These are phyloP conservation scores for Myotis daubentonii DNA, from an alignment of 2,797 vertebrate genomes.

Conservation along the genomic window DNA sequence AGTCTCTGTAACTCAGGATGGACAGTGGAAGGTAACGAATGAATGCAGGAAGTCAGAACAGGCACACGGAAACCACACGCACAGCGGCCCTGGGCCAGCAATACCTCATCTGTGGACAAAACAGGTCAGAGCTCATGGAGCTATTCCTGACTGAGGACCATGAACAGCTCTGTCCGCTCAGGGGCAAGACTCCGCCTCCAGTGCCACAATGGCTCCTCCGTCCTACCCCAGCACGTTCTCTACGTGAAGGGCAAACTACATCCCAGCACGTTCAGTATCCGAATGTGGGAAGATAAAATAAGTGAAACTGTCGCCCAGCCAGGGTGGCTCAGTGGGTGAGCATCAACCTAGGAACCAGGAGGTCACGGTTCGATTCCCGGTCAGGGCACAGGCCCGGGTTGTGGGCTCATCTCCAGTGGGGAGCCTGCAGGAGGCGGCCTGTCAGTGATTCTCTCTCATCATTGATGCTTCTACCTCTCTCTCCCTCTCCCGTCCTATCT, in stretches of 20 bases:
- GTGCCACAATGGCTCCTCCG: rapidly evolving
- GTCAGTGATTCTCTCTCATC: no score
- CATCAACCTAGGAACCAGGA: no score
- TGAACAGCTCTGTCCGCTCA: rapidly evolving
- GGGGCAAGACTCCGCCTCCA: neutral
- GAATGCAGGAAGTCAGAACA: neutral
- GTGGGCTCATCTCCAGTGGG: no score
- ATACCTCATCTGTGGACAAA: neutral
- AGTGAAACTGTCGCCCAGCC: neutral
- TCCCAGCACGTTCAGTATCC: neutral
- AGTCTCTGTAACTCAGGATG: neutral
- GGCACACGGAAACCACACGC: neutral
- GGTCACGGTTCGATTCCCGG: no score
- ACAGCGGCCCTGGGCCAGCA: neutral
- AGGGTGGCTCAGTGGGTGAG: no score
- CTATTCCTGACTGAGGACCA: neutral
- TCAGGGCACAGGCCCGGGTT: no score
- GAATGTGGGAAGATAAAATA: neutral
- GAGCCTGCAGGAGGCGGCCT: no score
- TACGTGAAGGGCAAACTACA: rapidly evolving
- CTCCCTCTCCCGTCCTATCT: no score
- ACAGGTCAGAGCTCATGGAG: neutral
- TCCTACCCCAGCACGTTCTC: rapidly evolving
- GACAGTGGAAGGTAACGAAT: neutral
- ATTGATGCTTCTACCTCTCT: no score